These are phyloP conservation scores for Eudasyphora cyanicolor DNA, from an alignment of 2,888 invertebrate genomes.

Conservation along the genomic window DNA sequence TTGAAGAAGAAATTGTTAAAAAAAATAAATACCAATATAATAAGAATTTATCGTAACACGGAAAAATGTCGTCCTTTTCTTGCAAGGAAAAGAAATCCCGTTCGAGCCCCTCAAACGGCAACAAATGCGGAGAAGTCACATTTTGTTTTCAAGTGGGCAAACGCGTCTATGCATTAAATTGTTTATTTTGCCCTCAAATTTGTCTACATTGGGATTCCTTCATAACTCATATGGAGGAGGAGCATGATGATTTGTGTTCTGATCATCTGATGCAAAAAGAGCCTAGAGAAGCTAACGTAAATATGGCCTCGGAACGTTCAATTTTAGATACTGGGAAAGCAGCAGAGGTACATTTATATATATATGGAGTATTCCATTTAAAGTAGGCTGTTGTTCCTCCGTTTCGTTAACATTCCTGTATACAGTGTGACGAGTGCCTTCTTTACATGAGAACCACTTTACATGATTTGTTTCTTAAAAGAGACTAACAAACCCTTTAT, in stretches of 20 bases:
- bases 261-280: not conserved
- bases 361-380: too few species aligned
- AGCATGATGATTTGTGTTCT: constrained; percentile 41
- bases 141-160: constrained; percentile 49
- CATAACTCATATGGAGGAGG: constrained; percentile 55
- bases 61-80: not conserved
- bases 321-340: too few species aligned
- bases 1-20: too few species aligned
- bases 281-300: not conserved
- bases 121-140: constrained; percentile 62
- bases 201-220: constrained; percentile 54
- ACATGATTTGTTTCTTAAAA: too few species aligned
- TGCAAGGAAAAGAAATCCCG: not conserved
- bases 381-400: too few species aligned
- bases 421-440: too few species aligned
- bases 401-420: too few species aligned
- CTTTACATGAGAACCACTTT: too few species aligned
- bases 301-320: too few species aligned
- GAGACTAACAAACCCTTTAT: too few species aligned
- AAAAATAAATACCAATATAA: not conserved
- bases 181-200: constrained; percentile 55
- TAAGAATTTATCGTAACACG: not conserved
- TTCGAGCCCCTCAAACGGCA: not conserved
- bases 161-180: constrained; percentile 54
- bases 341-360: too few species aligned